phyloP scores from a whole-genome alignment of 2,888 invertebrate genomes.

The Athalia circularis region DNA sequence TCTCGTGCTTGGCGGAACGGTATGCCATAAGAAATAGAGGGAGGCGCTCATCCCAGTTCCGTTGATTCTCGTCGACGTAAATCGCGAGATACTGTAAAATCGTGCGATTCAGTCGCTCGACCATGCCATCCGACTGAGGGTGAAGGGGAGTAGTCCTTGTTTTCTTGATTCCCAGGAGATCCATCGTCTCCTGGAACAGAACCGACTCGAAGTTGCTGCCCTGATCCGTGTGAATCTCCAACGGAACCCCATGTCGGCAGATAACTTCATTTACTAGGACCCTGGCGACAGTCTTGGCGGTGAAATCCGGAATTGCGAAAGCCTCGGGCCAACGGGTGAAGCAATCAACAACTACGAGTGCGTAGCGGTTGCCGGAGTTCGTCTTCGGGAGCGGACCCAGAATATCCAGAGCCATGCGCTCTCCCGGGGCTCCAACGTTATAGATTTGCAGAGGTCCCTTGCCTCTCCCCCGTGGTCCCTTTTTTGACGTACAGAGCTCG shows the following conservation, averaged over 20 bases:
- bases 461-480: constrained; percentile 42
- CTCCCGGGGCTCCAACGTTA: not conserved
- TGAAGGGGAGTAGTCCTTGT: constrained; percentile 58
- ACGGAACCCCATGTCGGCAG: not conserved
- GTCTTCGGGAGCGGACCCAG: not conserved
- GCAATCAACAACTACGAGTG: not conserved
- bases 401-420: not conserved
- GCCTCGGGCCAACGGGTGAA: constrained; percentile 4
- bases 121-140: constrained; percentile 62
- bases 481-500: constrained; percentile 52
- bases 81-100: constrained; percentile 53
- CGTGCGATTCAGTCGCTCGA: constrained; percentile 59
- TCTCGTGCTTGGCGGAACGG: constrained; percentile 45
- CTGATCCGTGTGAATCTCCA: not conserved
- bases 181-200: not conserved
- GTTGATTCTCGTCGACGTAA: constrained; percentile 34
- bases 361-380: not conserved
- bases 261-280: not conserved
- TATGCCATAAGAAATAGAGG: not conserved
- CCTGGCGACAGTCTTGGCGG: not conserved
- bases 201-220: not conserved
- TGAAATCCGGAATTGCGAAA: not conserved
- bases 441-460: too few relatives aligned
- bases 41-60: constrained; percentile 49
- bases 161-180: constrained; percentile 51